A percentile compares a stretch with the other conserved stretches of the same genome.
Conservation (phyloP, 1,140 invertebrate species). For the Asbolus verrucosus region DNA sequence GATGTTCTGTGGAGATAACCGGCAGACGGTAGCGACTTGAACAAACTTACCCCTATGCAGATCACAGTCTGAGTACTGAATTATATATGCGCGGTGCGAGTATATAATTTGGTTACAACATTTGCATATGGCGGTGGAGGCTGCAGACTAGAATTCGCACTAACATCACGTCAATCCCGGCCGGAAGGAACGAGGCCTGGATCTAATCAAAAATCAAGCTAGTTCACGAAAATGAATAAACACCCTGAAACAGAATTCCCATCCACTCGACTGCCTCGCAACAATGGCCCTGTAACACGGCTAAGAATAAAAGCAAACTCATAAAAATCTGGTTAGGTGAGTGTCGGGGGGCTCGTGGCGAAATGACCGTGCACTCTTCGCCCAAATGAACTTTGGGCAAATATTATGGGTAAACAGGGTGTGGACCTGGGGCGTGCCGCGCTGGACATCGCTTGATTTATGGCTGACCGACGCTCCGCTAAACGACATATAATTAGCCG, state of each 20-base stretch:
- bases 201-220: constrained; percentile 29
- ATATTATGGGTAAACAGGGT: constrained; percentile 63
- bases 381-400: constrained; percentile 54
- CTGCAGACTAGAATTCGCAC: constrained; percentile 20
- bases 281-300: background rate
- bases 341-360: constrained; percentile 27
- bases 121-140: constrained; percentile 61
- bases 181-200: no score
- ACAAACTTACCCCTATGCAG: constrained; percentile 10
- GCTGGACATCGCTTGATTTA: constrained; percentile 59
- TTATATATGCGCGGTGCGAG: constrained; percentile 62
- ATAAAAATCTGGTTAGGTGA: constrained; percentile 50
- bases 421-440: constrained; percentile 54
- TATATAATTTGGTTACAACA: constrained; percentile 63
- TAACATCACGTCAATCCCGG: constrained; percentile 15
- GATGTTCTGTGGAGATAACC: constrained; percentile 49
- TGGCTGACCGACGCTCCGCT: constrained; percentile 52
- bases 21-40: constrained; percentile 23
- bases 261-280: background rate
- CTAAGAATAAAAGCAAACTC: constrained; percentile 38
- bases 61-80: constrained; percentile 53
- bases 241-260: background rate
- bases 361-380: constrained; percentile 45
- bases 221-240: no score
- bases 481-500: constrained; percentile 55